phyloP scores from a whole-genome alignment of 2,797 vertebrate species.

The Sparus aurata region DNA sequence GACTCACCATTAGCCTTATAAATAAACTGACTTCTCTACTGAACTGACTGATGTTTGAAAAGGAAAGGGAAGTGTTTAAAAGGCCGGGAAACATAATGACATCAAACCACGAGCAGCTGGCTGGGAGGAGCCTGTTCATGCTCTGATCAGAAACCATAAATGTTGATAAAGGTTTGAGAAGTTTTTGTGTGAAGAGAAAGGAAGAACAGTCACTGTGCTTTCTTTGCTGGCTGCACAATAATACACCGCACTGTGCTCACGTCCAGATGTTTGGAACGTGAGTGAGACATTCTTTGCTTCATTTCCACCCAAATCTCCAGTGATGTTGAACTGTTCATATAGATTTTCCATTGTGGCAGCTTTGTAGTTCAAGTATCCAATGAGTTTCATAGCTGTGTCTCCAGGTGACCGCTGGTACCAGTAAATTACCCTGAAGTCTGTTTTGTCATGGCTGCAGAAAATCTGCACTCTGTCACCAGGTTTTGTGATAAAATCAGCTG shows the following conservation, averaged over 20 bases:
- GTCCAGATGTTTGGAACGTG: slow-evolving; percentile 4
- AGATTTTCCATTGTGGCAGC: rapidly evolving
- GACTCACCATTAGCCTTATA: too few species aligned
- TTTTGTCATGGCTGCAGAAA: slow-evolving; percentile 51
- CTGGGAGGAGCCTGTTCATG: not conserved
- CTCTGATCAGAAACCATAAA: not conserved
- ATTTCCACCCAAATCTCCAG: slow-evolving; percentile 23
- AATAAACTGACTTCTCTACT: not conserved
- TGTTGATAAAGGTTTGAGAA: not conserved
- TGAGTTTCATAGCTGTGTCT: slow-evolving; percentile 48
- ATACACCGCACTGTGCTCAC: slow-evolving; percentile 60
- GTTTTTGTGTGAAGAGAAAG: slow-evolving; percentile 47
- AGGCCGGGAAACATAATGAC: too few species aligned
- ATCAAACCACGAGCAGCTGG: slow-evolving; percentile 2
- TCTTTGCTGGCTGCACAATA: slow-evolving; percentile 68
- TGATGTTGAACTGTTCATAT: not conserved
- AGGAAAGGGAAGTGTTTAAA: not conserved
- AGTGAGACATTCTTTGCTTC: slow-evolving; percentile 11
- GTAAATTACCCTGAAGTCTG: slow-evolving; percentile 35
- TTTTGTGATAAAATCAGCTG: slow-evolving; percentile 6
- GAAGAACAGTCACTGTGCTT: slow-evolving; percentile 43
- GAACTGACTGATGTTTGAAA: not conserved
- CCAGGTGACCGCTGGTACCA: slow-evolving; percentile 52
- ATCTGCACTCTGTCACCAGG: slow-evolving; percentile 23
- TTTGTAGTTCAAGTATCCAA: slow-evolving; percentile 8